Conservation (phyloP, 1,140 invertebrate genomes). For the Drosophila orosa region DNA sequence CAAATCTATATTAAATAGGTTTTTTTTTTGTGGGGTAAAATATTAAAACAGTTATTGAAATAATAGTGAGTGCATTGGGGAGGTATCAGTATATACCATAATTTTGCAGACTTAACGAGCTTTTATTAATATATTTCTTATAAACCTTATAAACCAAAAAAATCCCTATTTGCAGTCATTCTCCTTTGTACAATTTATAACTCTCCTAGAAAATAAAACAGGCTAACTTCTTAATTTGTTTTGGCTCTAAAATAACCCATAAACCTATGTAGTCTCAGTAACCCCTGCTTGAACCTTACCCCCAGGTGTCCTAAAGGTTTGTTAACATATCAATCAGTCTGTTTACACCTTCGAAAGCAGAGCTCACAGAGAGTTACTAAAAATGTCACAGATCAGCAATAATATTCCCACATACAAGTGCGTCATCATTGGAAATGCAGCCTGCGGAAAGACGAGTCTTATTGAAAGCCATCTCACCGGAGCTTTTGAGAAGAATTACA, state of each 20-base stretch:
- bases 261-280: neutral
- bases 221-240: too few species aligned
- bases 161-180: too few species aligned
- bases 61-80: too few species aligned
- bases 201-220: too few species aligned
- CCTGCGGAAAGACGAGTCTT: neutral
- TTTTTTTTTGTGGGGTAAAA: conserved; percentile 2
- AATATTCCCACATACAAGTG: neutral
- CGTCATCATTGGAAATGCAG: neutral
- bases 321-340: neutral
- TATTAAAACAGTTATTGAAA: conserved; percentile 6
- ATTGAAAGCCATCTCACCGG: neutral
- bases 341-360: neutral
- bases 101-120: too few species aligned
- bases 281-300: neutral
- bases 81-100: too few species aligned
- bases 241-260: neutral
- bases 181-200: too few species aligned
- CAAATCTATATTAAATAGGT: conserved; percentile 22
- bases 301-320: neutral
- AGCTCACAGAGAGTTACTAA: neutral
- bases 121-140: too few species aligned
- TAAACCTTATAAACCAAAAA: too few species aligned
- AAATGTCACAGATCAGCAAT: neutral
- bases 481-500: neutral